Evolutionary conservation across 1,140 invertebrate species (phyloP).

Genomic region (Drosophila pachea): DNA sequence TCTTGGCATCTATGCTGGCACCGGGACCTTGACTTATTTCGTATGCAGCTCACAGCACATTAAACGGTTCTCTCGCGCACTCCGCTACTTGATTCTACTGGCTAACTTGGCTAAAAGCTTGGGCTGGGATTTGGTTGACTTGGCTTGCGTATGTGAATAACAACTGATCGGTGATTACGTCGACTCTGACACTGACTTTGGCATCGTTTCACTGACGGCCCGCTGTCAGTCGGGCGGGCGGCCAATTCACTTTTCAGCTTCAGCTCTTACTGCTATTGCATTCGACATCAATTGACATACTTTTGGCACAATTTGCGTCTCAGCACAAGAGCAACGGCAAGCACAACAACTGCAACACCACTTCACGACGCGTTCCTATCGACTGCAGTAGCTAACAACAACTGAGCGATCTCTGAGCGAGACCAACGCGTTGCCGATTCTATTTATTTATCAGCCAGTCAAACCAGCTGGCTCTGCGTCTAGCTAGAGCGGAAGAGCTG

Average conservation of each 20-base stretch:
- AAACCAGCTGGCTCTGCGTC: conserved; percentile 14
- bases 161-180: conserved; percentile 12
- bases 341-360: neutral
- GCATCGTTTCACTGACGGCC: conserved; percentile 11
- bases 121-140: conserved; percentile 6
- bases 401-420: conserved; percentile 22
- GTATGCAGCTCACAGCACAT: conserved; percentile 56
- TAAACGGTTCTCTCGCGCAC: conserved; percentile 43
- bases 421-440: conserved; percentile 19
- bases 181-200: conserved; percentile 35
- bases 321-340: neutral
- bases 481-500: neutral
- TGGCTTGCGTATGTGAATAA: neutral
- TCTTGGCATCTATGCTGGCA: conserved; percentile 28
- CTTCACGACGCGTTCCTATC: conserved; percentile 14
- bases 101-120: conserved; percentile 15
- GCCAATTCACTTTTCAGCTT: conserved; percentile 33
- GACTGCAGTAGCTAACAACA: conserved; percentile 26
- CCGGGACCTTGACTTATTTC: conserved; percentile 69
- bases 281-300: conserved; percentile 37
- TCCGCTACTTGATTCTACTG: conserved; percentile 6
- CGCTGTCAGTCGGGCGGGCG: conserved; percentile 4
- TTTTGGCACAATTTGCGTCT: conserved; percentile 30
- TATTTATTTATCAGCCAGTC: conserved; percentile 26
- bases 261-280: conserved; percentile 16